These are phyloP conservation scores for Myotis pilosus DNA, from an alignment of 2,797 vertebrate genomes.

Conservation along the genomic window DNA sequence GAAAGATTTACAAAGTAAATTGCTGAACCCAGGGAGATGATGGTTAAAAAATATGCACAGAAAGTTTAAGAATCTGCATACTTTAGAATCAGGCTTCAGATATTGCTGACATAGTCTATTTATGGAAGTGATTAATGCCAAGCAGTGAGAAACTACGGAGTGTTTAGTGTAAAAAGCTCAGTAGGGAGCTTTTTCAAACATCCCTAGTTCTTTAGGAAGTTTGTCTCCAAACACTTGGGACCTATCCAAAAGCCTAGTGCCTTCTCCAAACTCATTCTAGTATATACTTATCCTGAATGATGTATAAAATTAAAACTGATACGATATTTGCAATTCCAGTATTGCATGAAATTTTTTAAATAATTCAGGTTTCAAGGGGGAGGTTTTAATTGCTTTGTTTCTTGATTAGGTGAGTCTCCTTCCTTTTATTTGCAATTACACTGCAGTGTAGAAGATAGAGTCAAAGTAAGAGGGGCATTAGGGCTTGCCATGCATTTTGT, in stretches of 20 bases:
- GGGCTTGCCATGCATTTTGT: neutral
- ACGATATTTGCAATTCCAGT: neutral
- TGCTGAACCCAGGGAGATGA: neutral
- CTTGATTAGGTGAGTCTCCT: neutral
- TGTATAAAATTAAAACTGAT: neutral
- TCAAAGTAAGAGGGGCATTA: neutral
- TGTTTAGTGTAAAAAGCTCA: slow-evolving; percentile 11
- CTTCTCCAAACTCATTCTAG: slow-evolving; percentile 11
- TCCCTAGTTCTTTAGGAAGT: neutral
- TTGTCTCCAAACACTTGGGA: neutral
- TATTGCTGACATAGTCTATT: slow-evolving; percentile 13
- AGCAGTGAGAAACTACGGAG: neutral
- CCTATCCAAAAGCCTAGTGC: neutral
- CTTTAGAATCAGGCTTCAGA: slow-evolving; percentile 16
- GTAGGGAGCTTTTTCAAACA: neutral
- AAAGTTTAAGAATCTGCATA: slow-evolving; percentile 40
- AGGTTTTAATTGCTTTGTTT: slow-evolving; percentile 26
- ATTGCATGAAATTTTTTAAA: slow-evolving; percentile 29
- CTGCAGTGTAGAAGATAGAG: neutral
- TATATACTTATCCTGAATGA: neutral
- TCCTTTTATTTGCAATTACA: neutral
- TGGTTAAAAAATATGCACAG: neutral
- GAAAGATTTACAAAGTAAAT: slow-evolving; percentile 44
- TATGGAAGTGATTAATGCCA: slow-evolving; percentile 39
- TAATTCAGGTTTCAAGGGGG: neutral